Conservation (phyloP, 2,113 vertebrate species). For the Myrmecobius fasciatus region DNA sequence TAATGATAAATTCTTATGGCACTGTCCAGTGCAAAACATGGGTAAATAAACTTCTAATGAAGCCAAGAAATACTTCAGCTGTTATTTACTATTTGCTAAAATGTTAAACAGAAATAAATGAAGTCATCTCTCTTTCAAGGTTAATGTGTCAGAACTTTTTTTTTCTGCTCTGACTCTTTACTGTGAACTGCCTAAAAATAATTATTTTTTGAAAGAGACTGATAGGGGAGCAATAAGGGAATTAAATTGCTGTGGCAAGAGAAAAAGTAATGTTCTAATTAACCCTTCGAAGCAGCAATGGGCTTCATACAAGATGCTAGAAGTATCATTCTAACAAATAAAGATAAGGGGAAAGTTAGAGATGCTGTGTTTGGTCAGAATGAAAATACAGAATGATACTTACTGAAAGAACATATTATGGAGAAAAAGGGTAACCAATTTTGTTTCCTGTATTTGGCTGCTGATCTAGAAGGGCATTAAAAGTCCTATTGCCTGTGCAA, state of each 20-base stretch:
- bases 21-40: constrained; percentile 4
- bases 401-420: not conserved
- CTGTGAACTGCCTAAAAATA: constrained; percentile 59
- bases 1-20: constrained; percentile 18
- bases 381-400: constrained; percentile 2
- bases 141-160: constrained; percentile 56
- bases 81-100: constrained; percentile 42
- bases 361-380: not conserved
- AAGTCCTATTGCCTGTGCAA: not conserved
- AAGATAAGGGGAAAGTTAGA: not conserved
- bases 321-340: not conserved
- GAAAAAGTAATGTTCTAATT: constrained; percentile 50
- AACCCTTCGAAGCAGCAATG: constrained; percentile 22
- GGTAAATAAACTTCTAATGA: not conserved
- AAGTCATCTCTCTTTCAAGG: constrained; percentile 64
- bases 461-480: not conserved
- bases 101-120: constrained; percentile 48
- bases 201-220: constrained; percentile 53
- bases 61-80: not conserved
- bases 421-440: constrained; percentile 11
- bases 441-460: not conserved
- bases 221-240: constrained; percentile 37
- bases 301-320: not conserved
- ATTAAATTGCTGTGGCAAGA: constrained; percentile 48
- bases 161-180: constrained; percentile 38